phyloP scores from a whole-genome alignment of 1,140 invertebrate genomes.

The Nylanderia fulva region DNA sequence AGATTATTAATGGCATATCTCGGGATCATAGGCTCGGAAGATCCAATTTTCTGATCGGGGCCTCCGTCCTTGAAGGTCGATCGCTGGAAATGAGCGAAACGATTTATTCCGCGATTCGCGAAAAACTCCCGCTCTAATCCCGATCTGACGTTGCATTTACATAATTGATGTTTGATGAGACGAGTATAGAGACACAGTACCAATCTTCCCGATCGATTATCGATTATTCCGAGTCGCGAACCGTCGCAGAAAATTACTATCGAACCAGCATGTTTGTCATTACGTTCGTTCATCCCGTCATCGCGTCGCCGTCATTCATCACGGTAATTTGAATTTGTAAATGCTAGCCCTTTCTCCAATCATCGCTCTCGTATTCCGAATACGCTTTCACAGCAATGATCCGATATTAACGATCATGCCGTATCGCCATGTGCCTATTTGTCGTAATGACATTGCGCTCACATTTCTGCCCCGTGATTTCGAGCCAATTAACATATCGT shows the following conservation, averaged over 20 bases:
- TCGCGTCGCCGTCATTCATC: conserved; percentile 37
- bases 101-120: conserved; percentile 54
- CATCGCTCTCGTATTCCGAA: conserved; percentile 17
- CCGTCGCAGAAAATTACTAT: conserved; percentile 29
- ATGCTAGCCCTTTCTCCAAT: conserved; percentile 18
- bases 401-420: conserved; percentile 7
- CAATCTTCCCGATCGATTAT: conserved; percentile 38
- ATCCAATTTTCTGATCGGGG: conserved; percentile 58
- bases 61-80: conserved; percentile 24
- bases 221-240: conserved; percentile 35
- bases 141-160: conserved; percentile 9
- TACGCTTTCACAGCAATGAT: conserved; percentile 17
- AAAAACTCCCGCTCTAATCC: not conserved
- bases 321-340: conserved; percentile 48
- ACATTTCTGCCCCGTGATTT: not conserved
- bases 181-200: not conserved
- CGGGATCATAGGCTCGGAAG: conserved; percentile 35
- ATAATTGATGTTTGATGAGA: conserved; percentile 46
- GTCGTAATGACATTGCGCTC: conserved; percentile 7
- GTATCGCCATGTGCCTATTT: not conserved
- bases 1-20: conserved; percentile 49
- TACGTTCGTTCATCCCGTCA: conserved; percentile 31
- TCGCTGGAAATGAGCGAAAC: conserved; percentile 36
- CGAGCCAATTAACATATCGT: conserved; percentile 10
- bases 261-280: conserved; percentile 38